phyloP scores from a whole-genome alignment of 2,797 vertebrate species.

The Chloroceryle amazona region DNA sequence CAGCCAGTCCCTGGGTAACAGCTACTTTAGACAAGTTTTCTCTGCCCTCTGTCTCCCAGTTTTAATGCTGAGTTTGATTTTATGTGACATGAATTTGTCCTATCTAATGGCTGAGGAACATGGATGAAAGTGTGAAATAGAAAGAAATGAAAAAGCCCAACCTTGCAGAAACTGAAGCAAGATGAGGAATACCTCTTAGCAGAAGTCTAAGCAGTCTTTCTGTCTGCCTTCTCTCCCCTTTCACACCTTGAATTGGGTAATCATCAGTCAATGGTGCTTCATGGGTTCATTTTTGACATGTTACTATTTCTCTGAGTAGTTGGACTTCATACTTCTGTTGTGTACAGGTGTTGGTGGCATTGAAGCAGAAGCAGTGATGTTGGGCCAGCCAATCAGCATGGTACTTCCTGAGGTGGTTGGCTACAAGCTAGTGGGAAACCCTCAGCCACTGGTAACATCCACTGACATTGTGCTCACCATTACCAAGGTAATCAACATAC shows the following conservation, averaged over 20 bases:
- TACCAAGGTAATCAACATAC: constrained; percentile 88
- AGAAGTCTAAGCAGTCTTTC: background rate
- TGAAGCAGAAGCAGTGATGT: constrained; percentile 98
- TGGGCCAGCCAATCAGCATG: constrained; percentile 98
- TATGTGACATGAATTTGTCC: background rate
- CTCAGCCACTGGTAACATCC: constrained; percentile 91
- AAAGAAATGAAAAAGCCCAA: background rate
- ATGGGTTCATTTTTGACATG: fast-evolving
- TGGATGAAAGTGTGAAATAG: background rate
- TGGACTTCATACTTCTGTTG: background rate
- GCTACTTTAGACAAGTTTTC: background rate
- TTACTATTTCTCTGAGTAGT: background rate
- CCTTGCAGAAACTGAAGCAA: background rate
- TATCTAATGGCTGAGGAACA: background rate
- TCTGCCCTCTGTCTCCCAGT: fast-evolving
- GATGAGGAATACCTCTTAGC: background rate
- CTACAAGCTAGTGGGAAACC: constrained; percentile 89
- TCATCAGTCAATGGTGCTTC: background rate
- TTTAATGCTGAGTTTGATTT: background rate
- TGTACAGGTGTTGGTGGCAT: constrained; percentile 94
- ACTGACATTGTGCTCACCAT: constrained; percentile 98
- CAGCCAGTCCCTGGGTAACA: background rate
- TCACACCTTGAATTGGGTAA: background rate
- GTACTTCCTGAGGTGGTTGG: constrained; percentile 96
- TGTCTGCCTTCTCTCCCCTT: background rate